Evolutionary conservation across 2,888 invertebrate species (phyloP).

Genomic region (Ophion obscuratus): DNA sequence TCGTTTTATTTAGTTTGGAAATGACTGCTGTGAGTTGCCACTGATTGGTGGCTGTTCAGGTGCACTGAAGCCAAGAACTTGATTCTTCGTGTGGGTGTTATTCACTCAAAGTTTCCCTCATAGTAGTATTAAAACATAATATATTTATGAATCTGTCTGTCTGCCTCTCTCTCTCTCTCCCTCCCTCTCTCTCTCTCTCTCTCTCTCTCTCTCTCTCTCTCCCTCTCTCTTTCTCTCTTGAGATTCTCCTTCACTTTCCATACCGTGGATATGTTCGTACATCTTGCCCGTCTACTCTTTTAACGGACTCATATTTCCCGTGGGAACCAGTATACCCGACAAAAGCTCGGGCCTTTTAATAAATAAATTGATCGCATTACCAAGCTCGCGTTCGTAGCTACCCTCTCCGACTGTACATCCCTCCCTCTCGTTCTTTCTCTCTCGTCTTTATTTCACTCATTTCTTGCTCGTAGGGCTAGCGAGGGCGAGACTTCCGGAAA

Average conservation of each 20-base stretch:
- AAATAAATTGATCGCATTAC: constrained; percentile 80
- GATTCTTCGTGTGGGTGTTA: no score
- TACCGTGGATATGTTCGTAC: constrained; percentile 35
- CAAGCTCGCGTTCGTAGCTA: constrained; percentile 56
- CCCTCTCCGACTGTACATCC: constrained; percentile 13
- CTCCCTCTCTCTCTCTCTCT: no score
- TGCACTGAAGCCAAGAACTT: no score
- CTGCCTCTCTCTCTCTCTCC: neutral
- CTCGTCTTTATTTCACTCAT: constrained; percentile 41
- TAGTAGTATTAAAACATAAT: neutral
- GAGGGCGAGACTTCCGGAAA: constrained; percentile 74
- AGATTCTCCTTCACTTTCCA: constrained; percentile 51
- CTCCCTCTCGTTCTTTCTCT: constrained; percentile 32
- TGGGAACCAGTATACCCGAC: constrained; percentile 76
- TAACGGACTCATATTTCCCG: constrained; percentile 78
- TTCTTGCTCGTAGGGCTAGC: constrained; percentile 1
- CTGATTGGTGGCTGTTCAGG: no score
- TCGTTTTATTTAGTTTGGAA: no score
- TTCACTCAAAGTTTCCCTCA: neutral
- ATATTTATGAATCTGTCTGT: neutral
- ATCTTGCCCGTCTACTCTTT: constrained; percentile 65
- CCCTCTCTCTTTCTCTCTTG: neutral
- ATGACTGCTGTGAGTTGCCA: no score
- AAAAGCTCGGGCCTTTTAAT: constrained; percentile 78
- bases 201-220: neutral